Evolutionary conservation across 2,888 invertebrate species (phyloP), one percentile per base, ranked within the genome.

Genomic region (Andrena hattorfiana): DNA sequence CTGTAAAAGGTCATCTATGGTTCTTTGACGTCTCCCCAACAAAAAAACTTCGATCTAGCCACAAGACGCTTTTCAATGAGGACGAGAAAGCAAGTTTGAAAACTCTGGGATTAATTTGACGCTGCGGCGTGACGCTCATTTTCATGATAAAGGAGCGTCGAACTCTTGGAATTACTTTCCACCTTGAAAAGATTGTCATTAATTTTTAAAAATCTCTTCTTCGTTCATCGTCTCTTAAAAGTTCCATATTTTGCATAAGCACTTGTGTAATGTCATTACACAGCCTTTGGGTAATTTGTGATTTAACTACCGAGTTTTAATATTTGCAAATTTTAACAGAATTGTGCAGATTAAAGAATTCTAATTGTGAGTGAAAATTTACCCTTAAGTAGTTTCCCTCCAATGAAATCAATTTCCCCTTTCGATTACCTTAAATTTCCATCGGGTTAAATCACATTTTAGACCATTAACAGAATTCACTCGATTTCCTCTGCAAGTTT

Each of bases 171-270:
- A 78, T 84, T 76, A 64, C 86, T 81, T 77, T 79, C 51, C 56
- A 79, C 35, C 26, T 16, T n/a, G 80, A 67, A 69, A 81, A 81
- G 73, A 77, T 84, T 86, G 79, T 81, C 84, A 86, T 80, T 86
- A 77, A 81, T 75, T 81, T 62, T 66, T 48, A 20, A 64, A 59
- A 66, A 10, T 70, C 59, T 28, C 8, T 16, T n/a, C 6, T 13
- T 16, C 51, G 13, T 42, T 8, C 23, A 2, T 10, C 20, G 51
- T 51, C 8, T 20, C 8, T n/a, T 23, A 54, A 54, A 42, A 42
- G 1, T 16, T 16, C 42, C 5, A 4, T 16, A 42, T 42, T 42
- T 56, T 56, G 10, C 23, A 8, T 20, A 56, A 56, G 13, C 10
- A 13, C 23, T 26, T 8, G 51, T 51, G 20, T 20, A 51, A 20